A percentile compares a stretch with the other conserved stretches of the same genome.
Evolutionary conservation across 1,140 invertebrate species (phyloP).

Genomic region (Rhizoglyphus robini): DNA sequence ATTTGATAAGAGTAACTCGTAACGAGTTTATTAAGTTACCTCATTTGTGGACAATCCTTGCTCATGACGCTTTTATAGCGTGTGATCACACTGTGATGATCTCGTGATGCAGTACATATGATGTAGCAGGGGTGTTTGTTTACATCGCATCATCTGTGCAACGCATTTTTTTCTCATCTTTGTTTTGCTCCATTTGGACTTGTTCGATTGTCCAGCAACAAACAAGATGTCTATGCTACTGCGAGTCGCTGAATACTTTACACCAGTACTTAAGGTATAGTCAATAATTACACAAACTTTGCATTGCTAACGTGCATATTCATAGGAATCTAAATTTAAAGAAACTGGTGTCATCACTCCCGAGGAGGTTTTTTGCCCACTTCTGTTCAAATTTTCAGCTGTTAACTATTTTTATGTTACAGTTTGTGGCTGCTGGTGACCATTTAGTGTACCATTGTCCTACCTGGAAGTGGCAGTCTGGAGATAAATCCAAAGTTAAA

Average conservation of each 20-base stretch:
- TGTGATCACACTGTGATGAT: too few relatives aligned
- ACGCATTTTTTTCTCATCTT: not conserved
- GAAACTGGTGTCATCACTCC: conserved; percentile 95
- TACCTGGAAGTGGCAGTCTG: conserved; percentile 94
- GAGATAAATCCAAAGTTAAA: conserved; percentile 69
- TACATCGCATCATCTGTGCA: not conserved
- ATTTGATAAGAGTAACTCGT: too few relatives aligned
- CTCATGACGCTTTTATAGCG: too few relatives aligned
- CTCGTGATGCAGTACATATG: too few relatives aligned
- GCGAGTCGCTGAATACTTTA: conserved; percentile 87
- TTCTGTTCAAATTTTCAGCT: not conserved
- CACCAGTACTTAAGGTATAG: conserved; percentile 79
- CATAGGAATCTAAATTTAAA: conserved; percentile 89
- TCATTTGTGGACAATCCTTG: too few relatives aligned
- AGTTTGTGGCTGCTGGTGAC: conserved; percentile 94
- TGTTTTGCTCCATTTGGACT: not conserved
- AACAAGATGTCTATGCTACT: conserved; percentile 57
- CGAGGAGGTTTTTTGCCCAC: conserved; percentile 38
- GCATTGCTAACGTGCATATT: conserved; percentile 25
- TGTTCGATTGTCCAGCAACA: not conserved
- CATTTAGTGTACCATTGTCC: conserved; percentile 98
- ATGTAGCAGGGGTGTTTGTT: not conserved
- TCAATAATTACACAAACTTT: conserved; percentile 5
- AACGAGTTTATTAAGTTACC: too few relatives aligned
- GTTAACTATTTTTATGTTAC: conserved; percentile 29